Base-by-base conservation (phyloP, 1,140 invertebrate genomes). In the Zaprionus tsacasi region DNA sequence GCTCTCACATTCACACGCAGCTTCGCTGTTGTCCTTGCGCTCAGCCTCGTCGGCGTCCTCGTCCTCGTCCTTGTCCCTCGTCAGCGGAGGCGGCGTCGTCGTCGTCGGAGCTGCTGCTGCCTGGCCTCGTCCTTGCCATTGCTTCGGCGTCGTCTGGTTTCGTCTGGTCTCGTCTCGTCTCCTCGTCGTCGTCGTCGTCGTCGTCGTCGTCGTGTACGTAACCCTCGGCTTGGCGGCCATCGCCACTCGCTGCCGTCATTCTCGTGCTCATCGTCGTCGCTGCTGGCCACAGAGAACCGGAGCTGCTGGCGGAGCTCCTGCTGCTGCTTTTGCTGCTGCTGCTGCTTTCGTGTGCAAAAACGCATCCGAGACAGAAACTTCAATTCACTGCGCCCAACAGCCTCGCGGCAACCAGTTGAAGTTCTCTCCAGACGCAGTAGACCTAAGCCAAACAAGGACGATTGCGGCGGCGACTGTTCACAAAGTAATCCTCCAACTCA, bases 331-430 rank as follows among this genome's bases (percentile, higher is more conserved):
- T 67, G 55, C 64, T 21, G 21, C 40, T 27, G 64, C 27, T 30
- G 27, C 27, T 67, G 55, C 21, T 21, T 21, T 21, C 33, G 33
- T 35, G 33, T 30, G 27, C 27, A 30, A 52, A 69, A 21, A 69
- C 54, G 70, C 70, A 67, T 74, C 55, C 63, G 45, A 50, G 13
- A 30, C 7, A 35, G 67, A 76, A 60, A 55, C 54, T 69, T 78
- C 76, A 82, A 50, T 50, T 50, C 79, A 71, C 63, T 73, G 76
- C 71, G 76, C 48, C 65, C 61, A 68, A 72, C 75, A 81, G 75
- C 78, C 70, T 81, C 81, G 86, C 85, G 86, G 72, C 85, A 88
- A 89, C 85, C 73, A 88, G 83, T 88, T 88, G 85, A 88, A 82
- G 78, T 70, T 79, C 27, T 79, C 25, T 69, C 72, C 57, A 45